These are phyloP conservation scores for Tryphoninae sp. DNA, from an alignment of 2,888 invertebrate species.

Conservation along the genomic window DNA sequence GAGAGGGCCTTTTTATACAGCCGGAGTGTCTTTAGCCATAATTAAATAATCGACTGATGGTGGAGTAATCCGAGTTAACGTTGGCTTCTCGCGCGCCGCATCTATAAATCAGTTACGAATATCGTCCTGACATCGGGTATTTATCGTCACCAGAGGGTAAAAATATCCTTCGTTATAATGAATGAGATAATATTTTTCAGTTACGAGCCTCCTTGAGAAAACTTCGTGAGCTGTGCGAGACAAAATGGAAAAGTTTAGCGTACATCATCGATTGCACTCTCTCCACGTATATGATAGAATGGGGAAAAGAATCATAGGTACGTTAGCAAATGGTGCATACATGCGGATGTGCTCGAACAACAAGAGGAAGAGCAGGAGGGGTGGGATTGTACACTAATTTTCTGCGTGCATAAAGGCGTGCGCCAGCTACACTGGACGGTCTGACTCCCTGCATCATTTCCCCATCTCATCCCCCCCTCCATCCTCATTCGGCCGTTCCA, in stretches of 20 bases:
- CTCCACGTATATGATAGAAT: conserved; percentile 4
- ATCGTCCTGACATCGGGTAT: conserved; percentile 1
- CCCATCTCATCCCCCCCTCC: conserved; percentile 12
- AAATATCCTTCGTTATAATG: not conserved
- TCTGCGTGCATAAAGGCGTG: conserved; percentile 64
- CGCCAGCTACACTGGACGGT: conserved; percentile 42
- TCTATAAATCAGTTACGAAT: not conserved
- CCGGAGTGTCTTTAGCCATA: not conserved
- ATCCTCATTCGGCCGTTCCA: conserved; percentile 10
- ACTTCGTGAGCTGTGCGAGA: not conserved
- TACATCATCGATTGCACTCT: conserved; percentile 2
- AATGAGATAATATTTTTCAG: not conserved
- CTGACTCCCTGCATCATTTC: conserved; percentile 53
- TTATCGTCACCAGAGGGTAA: not conserved
- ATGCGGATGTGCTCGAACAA: conserved; percentile 51
- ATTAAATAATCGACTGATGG: not conserved
- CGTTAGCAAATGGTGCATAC: conserved; percentile 59
- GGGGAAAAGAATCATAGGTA: conserved; percentile 25
- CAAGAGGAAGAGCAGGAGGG: conserved; percentile 16
- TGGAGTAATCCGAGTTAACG: not conserved
- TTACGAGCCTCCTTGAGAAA: not conserved
- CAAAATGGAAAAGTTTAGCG: conserved; percentile 11
- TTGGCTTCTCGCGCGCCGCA: not conserved
- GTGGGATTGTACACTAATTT: conserved; percentile 60
- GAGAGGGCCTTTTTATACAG: not conserved